Evolutionary conservation across 2,113 vertebrate species (phyloP), one percentile per base, ranked within the genome.

Genomic region (Zosterops lateralis): DNA sequence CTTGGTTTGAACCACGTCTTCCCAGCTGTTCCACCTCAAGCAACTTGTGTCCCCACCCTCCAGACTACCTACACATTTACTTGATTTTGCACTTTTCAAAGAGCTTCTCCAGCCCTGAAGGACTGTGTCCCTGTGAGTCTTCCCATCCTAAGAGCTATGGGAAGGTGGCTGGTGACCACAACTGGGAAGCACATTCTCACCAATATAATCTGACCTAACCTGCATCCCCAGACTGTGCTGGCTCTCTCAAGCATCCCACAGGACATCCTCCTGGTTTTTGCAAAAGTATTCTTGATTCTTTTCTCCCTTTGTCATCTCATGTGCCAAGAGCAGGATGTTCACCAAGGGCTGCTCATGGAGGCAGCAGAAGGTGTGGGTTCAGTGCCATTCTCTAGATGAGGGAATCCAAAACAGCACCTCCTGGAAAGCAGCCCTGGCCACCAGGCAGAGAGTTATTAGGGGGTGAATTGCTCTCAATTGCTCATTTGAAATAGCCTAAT

Each of bases 91-190:
- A 12, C 53, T 54, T 84, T 51, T 66, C 48, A 47, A 38, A 57
- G 44, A 72, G 48, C 48, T 72, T 21, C 24, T 79, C 45, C 0
- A 1, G 4, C 22, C 32, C 14, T 1, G 0, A 36, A 64, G n/a
- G 24, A 62, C 14, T 0, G 0, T 87, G n/a, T 28, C 22, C 14
- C 40, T 6, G 5, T 17, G 40, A 79, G 44, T 58, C 36, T 82
- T 61, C 15, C 25, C 32, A 40, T 6, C 3, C 9, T 29, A 20
- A 36, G 0, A 5, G 34, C 44, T 45, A 42, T 0, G 0, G 36
- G 19, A 65, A 45, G 16, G 26, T 24, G 15, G 38, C 25, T 66
- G 40, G 20, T 36, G 29, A 75, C 26, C 34, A 57, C 25, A 60
- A 3, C 14, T 44, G 3, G 2, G 67, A 40, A 3, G 9, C n/a